phyloP scores from a whole-genome alignment of 1,140 invertebrate species.

The Lasaia peninsularis region DNA sequence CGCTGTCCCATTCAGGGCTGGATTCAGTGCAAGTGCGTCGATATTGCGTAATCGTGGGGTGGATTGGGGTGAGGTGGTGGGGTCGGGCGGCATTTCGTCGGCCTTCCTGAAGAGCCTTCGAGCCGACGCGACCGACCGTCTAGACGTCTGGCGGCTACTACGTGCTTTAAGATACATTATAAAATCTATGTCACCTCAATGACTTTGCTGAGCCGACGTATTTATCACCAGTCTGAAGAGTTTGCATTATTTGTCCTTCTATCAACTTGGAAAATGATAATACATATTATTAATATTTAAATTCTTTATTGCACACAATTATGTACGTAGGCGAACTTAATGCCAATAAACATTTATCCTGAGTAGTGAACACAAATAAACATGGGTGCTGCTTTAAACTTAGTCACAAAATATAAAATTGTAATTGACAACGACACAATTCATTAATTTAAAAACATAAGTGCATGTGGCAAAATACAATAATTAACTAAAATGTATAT shows the following conservation, averaged over 20 bases:
- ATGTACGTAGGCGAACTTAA: too few relatives aligned
- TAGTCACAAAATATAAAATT: too few relatives aligned
- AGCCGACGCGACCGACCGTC: conserved; percentile 51
- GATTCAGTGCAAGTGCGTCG: conserved; percentile 31
- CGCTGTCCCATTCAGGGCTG: conserved; percentile 15
- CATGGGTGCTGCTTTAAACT: too few relatives aligned
- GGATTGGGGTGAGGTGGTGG: conserved; percentile 9
- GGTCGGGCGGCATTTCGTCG: conserved; percentile 34
- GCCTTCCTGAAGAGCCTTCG: conserved; percentile 67
- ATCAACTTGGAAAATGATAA: too few relatives aligned
- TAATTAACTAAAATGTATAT: too few relatives aligned
- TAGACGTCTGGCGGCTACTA: conserved; percentile 62
- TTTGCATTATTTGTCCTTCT: neutral
- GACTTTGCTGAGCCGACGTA: conserved; percentile 25
- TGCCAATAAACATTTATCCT: too few relatives aligned
- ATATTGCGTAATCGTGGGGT: conserved; percentile 37
- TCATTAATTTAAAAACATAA: too few relatives aligned
- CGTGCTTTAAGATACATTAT: conserved; percentile 42
- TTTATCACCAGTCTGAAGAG: conserved; percentile 1
- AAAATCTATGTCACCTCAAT: conserved; percentile 40
- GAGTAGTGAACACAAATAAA: too few relatives aligned
- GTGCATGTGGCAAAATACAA: too few relatives aligned
- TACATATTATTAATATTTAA: too few relatives aligned
- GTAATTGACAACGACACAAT: too few relatives aligned
- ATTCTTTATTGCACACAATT: too few relatives aligned